phyloP scores from a whole-genome alignment of 1,140 invertebrate species.

The Drosophila tani region DNA sequence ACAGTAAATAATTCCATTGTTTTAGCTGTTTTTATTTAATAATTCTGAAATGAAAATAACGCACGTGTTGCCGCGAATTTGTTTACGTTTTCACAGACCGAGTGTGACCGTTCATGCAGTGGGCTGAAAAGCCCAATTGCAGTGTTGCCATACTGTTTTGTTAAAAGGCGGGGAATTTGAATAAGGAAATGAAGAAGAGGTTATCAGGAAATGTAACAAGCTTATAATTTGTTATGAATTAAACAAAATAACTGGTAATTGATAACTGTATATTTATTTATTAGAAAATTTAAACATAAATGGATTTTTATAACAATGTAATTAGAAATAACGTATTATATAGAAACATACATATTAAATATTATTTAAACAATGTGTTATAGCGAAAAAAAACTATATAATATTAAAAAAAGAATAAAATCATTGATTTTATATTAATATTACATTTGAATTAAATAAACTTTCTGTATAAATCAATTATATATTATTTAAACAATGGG shows the following conservation, averaged over 20 bases:
- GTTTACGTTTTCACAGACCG: constrained; percentile 61
- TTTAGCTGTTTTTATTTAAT: constrained; percentile 17
- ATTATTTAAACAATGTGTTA: too few species aligned
- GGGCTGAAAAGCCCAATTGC: fast-evolving
- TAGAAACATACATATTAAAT: too few species aligned
- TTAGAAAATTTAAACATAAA: too few species aligned
- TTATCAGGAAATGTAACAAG: too few species aligned
- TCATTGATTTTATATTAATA: too few species aligned
- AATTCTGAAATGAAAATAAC: constrained; percentile 10
- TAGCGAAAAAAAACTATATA: too few species aligned
- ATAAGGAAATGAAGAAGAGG: too few species aligned
- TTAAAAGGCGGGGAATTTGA: not conserved
- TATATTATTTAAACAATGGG: too few species aligned
- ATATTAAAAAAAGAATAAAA: not conserved
- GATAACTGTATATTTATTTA: too few species aligned
- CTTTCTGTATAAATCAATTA: too few species aligned
- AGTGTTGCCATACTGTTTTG: constrained; percentile 8
- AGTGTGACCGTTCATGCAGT: constrained; percentile 23
- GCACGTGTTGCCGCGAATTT: constrained; percentile 63
- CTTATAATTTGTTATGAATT: not conserved
- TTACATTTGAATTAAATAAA: not conserved
- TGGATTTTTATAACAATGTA: too few species aligned
- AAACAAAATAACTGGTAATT: not conserved
- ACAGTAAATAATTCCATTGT: constrained; percentile 82
- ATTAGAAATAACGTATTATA: too few species aligned